Base-by-base conservation (phyloP, 2,797 vertebrate species). In the Chelon labrosus region DNA sequence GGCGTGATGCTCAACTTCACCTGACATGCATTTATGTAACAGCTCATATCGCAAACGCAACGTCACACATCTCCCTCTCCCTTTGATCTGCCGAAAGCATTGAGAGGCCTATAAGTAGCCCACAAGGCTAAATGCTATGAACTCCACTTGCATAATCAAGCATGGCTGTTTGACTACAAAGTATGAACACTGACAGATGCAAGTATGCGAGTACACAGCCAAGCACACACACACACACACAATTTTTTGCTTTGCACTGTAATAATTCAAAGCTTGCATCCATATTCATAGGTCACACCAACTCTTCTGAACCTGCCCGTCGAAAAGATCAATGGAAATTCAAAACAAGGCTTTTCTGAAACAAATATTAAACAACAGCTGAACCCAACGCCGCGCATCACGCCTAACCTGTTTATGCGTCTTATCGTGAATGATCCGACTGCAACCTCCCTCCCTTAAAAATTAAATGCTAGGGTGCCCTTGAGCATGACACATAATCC, bases 251-350 rank as follows among this genome's bases (percentile, higher is more conserved):
- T 79, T 56, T 75, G 65, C 59, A 51, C 60, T 80, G 68, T 73
- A 73, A 85, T 85, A 75, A 86, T 86, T 90, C 86, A 89, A 88
- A 91, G 85, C 87, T 52, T 57, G 65, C 79, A 89, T 91, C 66
- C 82, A 90, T 91, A 91, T 91, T 92, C 85, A 92, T 88, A 56
- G 82, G 73, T 75, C 69, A 75, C 57, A 49, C 42, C 51, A 75
- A 75, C 77, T 87, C 77, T 61, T 88, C 77, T 91, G 82, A 89
- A 88, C 82, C 86, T 64, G 75, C 65, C 82, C 60, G 79, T 80
- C 59, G 7, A 55, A 61, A 87, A 88, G 77, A 89, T 92, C 82
- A 91, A 89, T 87, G 71, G 81, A 75, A 84, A 89, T 83, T 86
- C 69, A 83, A 85, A 90, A 89, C 73, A 73, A 83, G 74, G 71